Conservation (phyloP, 2,797 vertebrate genomes). For the Darevskia mixta region DNA sequence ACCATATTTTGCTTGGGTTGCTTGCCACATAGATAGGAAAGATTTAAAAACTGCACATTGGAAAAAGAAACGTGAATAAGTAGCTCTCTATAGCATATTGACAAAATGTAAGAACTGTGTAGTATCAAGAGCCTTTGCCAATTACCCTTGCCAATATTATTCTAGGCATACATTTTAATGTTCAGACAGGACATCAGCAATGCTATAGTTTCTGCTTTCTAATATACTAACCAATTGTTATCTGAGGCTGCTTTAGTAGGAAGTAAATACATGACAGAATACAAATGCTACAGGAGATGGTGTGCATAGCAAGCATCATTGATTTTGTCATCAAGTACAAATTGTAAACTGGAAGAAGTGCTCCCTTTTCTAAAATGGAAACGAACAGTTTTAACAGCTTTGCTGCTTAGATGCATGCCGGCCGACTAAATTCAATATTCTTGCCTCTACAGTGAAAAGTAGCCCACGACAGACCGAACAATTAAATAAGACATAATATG, state of each 20-base stretch:
- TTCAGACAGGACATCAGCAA: not conserved
- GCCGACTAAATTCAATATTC: not conserved
- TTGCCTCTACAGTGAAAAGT: constrained; percentile 17
- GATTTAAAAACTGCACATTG: constrained; percentile 27
- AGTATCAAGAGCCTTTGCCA: not conserved
- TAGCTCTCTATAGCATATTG: not conserved
- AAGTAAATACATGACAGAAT: not conserved
- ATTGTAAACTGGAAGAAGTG: constrained; percentile 42
- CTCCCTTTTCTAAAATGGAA: constrained; percentile 27
- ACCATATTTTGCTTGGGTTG: not conserved
- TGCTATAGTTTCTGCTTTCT: not conserved
- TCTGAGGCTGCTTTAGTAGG: not conserved
- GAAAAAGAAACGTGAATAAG: constrained; percentile 2
- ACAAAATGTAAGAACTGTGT: not conserved
- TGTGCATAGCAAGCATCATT: constrained; percentile 21
- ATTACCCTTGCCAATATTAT: not conserved
- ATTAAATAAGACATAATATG: constrained; percentile 12
- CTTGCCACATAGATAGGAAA: not conserved
- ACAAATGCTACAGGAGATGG: constrained; percentile 7
- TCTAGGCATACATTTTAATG: not conserved
- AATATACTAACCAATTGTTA: not conserved
- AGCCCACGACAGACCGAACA: not conserved
- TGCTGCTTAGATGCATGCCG: not conserved
- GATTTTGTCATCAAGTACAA: constrained; percentile 26
- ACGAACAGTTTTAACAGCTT: not conserved